phyloP scores from a whole-genome alignment of 2,888 invertebrate genomes.

The Lordiphosa andalusiaca region DNA sequence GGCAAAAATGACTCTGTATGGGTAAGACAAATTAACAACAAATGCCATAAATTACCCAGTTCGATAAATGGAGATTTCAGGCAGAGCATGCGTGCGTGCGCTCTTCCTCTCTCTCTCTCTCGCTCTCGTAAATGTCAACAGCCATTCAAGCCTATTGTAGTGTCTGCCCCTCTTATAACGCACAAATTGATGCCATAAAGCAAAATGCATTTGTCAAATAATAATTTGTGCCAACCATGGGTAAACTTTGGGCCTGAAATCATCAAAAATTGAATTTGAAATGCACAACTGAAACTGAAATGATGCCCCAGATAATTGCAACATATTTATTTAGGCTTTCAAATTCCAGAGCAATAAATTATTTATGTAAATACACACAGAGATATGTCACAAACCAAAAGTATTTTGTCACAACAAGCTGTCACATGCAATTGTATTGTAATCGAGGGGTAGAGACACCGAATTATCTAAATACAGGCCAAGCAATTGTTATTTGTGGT shows the following conservation, averaged over 20 bases:
- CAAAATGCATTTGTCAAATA: slow-evolving; percentile 37
- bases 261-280: slow-evolving; percentile 48
- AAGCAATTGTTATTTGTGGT: slow-evolving; percentile 48
- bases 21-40: slow-evolving; percentile 68
- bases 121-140: slow-evolving; percentile 12
- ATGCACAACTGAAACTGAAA: slow-evolving; percentile 12
- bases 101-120: slow-evolving; percentile 1
- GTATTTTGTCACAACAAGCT: slow-evolving; percentile 50
- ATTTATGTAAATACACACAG: slow-evolving; percentile 28
- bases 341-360: slow-evolving; percentile 20
- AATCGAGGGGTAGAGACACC: slow-evolving; percentile 5
- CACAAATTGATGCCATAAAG: slow-evolving; percentile 37
- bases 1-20: slow-evolving; percentile 24
- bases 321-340: slow-evolving; percentile 48
- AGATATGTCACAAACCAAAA: slow-evolving; percentile 19
- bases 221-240: slow-evolving; percentile 18
- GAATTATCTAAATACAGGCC: neutral
- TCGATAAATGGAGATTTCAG: slow-evolving; percentile 39
- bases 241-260: slow-evolving; percentile 32
- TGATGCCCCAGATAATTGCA: slow-evolving; percentile 35
- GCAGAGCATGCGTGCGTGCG: no score
- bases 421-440: slow-evolving; percentile 48
- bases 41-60: slow-evolving; percentile 62
- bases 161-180: slow-evolving; percentile 24
- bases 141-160: slow-evolving; percentile 2